phyloP scores from a whole-genome alignment of 1,140 invertebrate genomes.

The Tenebrio molitor region DNA sequence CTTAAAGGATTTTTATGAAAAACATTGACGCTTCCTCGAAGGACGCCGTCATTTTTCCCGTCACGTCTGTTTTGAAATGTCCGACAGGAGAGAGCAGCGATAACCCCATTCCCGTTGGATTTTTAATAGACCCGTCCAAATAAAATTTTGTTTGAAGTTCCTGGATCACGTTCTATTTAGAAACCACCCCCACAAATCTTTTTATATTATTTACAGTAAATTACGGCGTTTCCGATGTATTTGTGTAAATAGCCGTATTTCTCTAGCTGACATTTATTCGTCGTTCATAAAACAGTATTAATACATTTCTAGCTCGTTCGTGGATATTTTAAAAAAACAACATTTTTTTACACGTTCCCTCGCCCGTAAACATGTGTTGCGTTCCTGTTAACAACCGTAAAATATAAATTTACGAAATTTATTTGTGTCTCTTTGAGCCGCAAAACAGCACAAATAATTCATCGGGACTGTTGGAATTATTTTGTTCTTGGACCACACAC shows the following conservation, averaged over 20 bases:
- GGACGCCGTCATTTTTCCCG: no score
- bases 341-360: slow-evolving; percentile 10
- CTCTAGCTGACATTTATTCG: slow-evolving; percentile 37
- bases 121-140: background rate
- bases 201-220: slow-evolving; percentile 45
- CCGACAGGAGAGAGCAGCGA: no score
- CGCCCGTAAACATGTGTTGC: slow-evolving; percentile 42
- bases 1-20: no score
- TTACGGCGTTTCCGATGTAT: slow-evolving; percentile 19
- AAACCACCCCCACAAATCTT: slow-evolving; percentile 38
- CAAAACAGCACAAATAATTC: slow-evolving; percentile 49
- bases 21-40: no score
- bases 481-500: slow-evolving; percentile 47
- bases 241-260: slow-evolving; percentile 46
- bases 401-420: slow-evolving; percentile 50
- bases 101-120: no score
- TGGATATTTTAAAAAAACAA: slow-evolving; percentile 36
- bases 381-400: slow-evolving; percentile 48
- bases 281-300: slow-evolving; percentile 42
- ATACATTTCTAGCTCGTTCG: slow-evolving; percentile 31
- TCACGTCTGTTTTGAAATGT: no score
- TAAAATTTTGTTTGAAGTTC: slow-evolving; percentile 31
- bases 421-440: slow-evolving; percentile 48
- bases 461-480: slow-evolving; percentile 41
- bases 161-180: background rate